Conservation (phyloP, 2,888 invertebrate species). For the Shargacucullia verbasci region DNA sequence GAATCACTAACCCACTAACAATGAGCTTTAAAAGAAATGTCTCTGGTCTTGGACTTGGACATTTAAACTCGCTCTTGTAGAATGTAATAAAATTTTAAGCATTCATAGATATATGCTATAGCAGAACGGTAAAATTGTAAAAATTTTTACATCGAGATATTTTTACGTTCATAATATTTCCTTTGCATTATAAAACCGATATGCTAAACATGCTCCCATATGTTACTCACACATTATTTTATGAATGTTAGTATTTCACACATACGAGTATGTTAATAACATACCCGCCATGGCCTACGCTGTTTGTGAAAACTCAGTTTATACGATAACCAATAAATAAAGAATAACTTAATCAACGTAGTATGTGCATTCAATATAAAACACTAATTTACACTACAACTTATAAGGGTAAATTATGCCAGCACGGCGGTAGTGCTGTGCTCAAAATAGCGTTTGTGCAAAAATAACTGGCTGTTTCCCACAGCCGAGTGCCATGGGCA, state of each 20-base stretch:
- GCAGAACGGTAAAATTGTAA: neutral
- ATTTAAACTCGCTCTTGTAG: slow-evolving; percentile 29
- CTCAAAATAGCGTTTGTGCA: slow-evolving; percentile 53
- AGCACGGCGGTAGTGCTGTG: slow-evolving; percentile 28
- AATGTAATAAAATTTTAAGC: no score
- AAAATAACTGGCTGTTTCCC: slow-evolving; percentile 62
- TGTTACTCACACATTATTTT: no score
- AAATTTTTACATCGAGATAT: no score
- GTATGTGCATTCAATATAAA: neutral
- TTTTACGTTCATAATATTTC: neutral
- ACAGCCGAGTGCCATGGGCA: slow-evolving; percentile 55
- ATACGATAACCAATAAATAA: no score
- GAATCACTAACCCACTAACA: slow-evolving; percentile 50
- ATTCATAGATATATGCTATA: no score
- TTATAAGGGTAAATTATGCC: slow-evolving; percentile 30
- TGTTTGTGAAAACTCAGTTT: no score
- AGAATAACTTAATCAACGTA: neutral
- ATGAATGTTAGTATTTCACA: neutral
- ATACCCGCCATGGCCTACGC: no score
- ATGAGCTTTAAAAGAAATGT: slow-evolving; percentile 43
- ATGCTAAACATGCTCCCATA: no score
- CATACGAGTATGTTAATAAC: no score
- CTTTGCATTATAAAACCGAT: neutral
- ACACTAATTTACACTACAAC: slow-evolving; percentile 9
- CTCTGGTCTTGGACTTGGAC: slow-evolving; percentile 27